phyloP scores from a whole-genome alignment of 2,113 vertebrate species.

The Eudorcas thomsonii region DNA sequence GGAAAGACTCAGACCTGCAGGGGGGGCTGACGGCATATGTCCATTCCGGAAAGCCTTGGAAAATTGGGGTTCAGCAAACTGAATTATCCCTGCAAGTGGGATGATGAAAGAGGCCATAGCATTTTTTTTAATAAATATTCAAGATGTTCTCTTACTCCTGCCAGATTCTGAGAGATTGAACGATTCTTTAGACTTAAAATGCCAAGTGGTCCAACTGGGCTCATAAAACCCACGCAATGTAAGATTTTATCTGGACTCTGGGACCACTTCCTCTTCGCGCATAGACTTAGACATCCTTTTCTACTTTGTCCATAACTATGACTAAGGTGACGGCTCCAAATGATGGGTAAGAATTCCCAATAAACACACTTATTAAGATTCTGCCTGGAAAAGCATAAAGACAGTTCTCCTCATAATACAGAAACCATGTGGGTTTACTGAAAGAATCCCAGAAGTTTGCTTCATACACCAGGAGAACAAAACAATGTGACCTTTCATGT shows the following conservation, averaged over 20 bases:
- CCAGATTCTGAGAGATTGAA: not conserved
- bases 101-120: not conserved
- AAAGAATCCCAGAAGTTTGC: not conserved
- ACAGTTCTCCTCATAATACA: not conserved
- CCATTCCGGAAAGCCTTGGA: not conserved
- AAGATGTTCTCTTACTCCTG: constrained; percentile 2
- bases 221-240: not conserved
- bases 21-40: not conserved
- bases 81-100: not conserved
- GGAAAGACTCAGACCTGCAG: constrained; percentile 1
- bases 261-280: not conserved
- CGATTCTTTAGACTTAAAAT: constrained; percentile 11
- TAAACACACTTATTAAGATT: not conserved
- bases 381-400: not conserved
- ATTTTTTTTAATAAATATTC: constrained; percentile 22
- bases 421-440: not conserved
- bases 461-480: not conserved
- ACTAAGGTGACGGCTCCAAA: not conserved
- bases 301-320: too few species aligned
- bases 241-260: not conserved
- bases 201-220: not conserved
- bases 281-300: not conserved
- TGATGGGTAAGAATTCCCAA: not conserved
- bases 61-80: not conserved
- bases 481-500: not conserved